Evolutionary conservation across 2,888 invertebrate species (phyloP), one percentile per base, ranked within the genome.

Genomic region (Dermolepida albohirtum): DNA sequence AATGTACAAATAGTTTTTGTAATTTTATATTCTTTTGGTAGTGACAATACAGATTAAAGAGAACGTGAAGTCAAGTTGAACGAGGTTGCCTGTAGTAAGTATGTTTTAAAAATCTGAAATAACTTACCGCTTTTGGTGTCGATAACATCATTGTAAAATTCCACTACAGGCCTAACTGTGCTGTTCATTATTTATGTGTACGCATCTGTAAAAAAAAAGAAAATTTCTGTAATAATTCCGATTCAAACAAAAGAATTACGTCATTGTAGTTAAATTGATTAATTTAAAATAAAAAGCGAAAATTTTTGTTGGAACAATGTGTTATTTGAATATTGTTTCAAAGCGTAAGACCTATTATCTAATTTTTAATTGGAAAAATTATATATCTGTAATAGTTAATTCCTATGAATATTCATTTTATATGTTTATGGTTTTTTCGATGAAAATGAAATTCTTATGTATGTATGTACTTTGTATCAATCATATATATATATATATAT

Each of bases 61-160:
- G n/a, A n/a, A n/a, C n/a, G n/a, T n/a, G n/a, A 22, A 22, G 22
- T 22, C 22, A 4, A 22, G 22, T n/a, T n/a, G n/a, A n/a, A n/a
- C n/a, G n/a, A n/a, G 1, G 4, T 22, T 22, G 22, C 4, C 4
- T 22, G 22, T 22, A n/a, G n/a, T n/a, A n/a, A n/a, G n/a, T n/a
- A 22, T 4, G 22, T 22, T 22, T 22, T 22, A 22, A 22, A 22
- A 22, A 22, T 22, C 4, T 22, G 1, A 34, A 34, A 34, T 34
- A 8, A 67, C 80, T 78, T 74, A 82, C 82, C 82, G 71, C 78
- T 78, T 76, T 80, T 79, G 55, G 78, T 81, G 68, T 81, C 79
- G 78, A 82, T 80, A 66, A 82, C 73, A 66, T 80, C 75, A 65
- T 74, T 76, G 68, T 82, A 83, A 63, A 74, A 76, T 67, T 82